Evolutionary conservation across 2,113 vertebrate species (phyloP), one percentile per base, ranked within the genome.

Genomic region (Hemibagrus wyckioides): DNA sequence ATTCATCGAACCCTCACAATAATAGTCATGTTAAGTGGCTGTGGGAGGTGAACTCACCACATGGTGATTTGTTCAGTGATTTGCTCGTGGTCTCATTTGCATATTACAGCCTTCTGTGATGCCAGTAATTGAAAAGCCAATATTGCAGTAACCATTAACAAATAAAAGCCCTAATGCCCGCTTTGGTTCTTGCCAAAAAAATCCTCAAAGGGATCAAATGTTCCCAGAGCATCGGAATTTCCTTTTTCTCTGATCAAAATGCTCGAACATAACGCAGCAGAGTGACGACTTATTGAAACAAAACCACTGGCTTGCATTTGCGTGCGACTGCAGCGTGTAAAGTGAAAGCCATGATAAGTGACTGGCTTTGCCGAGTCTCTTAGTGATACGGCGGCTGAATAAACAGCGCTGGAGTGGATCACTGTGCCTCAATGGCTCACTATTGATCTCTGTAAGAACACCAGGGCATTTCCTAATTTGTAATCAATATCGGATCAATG

Each of bases 401-500:
- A 87, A 84, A 87, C 86, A 79, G 81, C 76, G 73, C 71, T 79
- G 86, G 86, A 87, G 86, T 89, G 67, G 88, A 87, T 92, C 92
- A 92, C 88, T 91, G 90, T 91, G 87, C 93, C 92, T 92, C 86
- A 89, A 91, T 87, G 90, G 88, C 85, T 82, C 44, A n/a, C 91
- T 92, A 93, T 94, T 93, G 94, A 91, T 90, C 92, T 89, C 83
- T 89, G 91, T 92, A 91, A 89, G 82, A 91, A 94, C 93, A 93
- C 93, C 93, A 92, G 93, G 94, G 89, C 92, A 92, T 92, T 92
- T 92, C 93, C 92, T 95, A 95, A 96, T 94, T 92, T 93, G 90
- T 92, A 95, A 95, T 95, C 94, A 93, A 95, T 95, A 91, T 63
- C 87, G 90, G 92, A 94, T 95, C 94, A 92, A 94, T 95, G 93